These are phyloP conservation scores for Solenopsis invicta DNA, from an alignment of 1,140 invertebrate species.

Conservation along the genomic window DNA sequence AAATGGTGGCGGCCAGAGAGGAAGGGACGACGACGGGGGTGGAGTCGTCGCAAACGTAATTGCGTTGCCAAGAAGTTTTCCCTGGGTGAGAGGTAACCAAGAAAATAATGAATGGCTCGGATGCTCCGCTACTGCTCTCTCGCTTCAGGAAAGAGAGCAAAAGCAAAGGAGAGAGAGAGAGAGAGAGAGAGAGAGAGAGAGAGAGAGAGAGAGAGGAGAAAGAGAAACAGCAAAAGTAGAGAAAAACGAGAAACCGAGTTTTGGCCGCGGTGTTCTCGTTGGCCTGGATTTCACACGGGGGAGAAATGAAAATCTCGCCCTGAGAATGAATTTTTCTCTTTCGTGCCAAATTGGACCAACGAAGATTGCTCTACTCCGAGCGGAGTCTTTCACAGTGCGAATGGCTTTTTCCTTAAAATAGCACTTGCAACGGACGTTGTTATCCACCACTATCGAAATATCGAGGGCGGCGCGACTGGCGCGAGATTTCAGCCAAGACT, in stretches of 20 bases:
- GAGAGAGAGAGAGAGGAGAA: constrained; percentile 47
- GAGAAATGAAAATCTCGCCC: constrained; percentile 73
- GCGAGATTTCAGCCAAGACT: constrained; percentile 7
- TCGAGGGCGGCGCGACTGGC: not conserved
- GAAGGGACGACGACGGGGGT: constrained; percentile 54
- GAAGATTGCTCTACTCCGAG: constrained; percentile 68
- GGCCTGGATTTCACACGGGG: constrained; percentile 73
- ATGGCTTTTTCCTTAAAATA: constrained; percentile 15
- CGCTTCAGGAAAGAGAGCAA: constrained; percentile 51
- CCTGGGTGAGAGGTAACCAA: constrained; percentile 85
- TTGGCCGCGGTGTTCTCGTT: constrained; percentile 67
- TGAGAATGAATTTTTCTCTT: constrained; percentile 73
- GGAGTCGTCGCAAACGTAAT: constrained; percentile 80
- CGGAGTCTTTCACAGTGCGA: not conserved
- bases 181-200: constrained; percentile 51
- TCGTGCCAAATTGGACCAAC: constrained; percentile 73
- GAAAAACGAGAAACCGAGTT: constrained; percentile 63
- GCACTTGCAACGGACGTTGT: not conserved
- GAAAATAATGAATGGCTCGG: constrained; percentile 85
- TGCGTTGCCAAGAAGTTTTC: constrained; percentile 87
- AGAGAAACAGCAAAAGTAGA: constrained; percentile 57
- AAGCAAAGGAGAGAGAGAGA: constrained; percentile 53
- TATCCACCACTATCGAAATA: constrained; percentile 8
- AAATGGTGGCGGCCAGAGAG: constrained; percentile 65
- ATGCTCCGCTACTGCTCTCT: constrained; percentile 70